Percentiles rank a stretch among this genome's conserved stretches.
phyloP scores from a whole-genome alignment of 2,888 invertebrate species.

The Coenonympha arcania region DNA sequence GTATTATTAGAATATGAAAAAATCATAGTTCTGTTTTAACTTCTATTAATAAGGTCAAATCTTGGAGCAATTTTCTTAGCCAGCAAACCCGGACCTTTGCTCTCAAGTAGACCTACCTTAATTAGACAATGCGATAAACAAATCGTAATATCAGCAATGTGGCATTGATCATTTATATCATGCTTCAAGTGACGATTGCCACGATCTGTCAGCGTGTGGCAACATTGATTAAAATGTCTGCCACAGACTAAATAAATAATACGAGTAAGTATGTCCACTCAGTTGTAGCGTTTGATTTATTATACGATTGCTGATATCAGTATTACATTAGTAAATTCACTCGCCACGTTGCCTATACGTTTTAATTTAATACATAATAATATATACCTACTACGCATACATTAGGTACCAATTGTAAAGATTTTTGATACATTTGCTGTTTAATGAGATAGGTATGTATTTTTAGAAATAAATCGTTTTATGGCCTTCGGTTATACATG shows the following conservation, averaged over 20 bases:
- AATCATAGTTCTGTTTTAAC: neutral
- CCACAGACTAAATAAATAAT: slow-evolving; percentile 20
- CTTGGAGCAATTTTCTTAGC: too few relatives aligned
- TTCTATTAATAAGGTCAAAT: too few relatives aligned
- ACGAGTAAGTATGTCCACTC: slow-evolving; percentile 3
- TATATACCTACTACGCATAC: neutral
- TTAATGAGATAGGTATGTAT: too few relatives aligned
- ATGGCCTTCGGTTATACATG: too few relatives aligned
- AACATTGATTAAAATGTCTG: slow-evolving; percentile 60
- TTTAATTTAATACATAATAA: slow-evolving; percentile 19
- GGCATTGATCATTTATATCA: slow-evolving; percentile 33
- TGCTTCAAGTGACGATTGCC: slow-evolving; percentile 34
- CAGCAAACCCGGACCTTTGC: neutral
- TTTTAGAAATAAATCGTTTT: too few relatives aligned
- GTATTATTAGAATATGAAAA: too few relatives aligned
- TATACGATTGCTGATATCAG: slow-evolving; percentile 20
- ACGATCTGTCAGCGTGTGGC: slow-evolving; percentile 49
- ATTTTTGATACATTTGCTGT: neutral
- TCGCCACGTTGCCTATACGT: slow-evolving; percentile 23
- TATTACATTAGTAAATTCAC: slow-evolving; percentile 27
- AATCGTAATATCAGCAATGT: neutral
- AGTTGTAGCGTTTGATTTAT: slow-evolving; percentile 20
- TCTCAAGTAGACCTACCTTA: neutral
- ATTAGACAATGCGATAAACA: neutral
- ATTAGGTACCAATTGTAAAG: neutral